These are phyloP conservation scores for Nephrotoma flavescens DNA, from an alignment of 2,888 invertebrate genomes.

Conservation along the genomic window DNA sequence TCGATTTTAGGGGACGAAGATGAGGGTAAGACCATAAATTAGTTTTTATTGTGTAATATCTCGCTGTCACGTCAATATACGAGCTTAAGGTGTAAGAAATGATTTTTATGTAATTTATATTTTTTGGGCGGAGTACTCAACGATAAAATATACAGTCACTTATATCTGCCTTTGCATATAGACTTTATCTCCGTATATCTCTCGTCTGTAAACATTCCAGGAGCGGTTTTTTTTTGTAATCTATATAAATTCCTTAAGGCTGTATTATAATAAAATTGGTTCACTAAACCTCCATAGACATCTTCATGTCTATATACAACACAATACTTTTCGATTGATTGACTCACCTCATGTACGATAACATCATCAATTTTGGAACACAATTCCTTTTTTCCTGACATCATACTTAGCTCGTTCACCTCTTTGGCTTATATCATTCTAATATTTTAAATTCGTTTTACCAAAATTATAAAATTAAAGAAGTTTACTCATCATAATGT, in stretches of 20 bases:
- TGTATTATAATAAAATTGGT: neutral
- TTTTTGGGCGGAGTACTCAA: neutral
- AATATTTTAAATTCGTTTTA: neutral
- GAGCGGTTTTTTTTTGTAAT: neutral
- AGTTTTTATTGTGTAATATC: neutral
- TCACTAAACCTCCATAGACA: neutral
- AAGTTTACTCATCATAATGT: neutral
- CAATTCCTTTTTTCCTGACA: neutral
- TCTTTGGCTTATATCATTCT: neutral
- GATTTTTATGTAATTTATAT: neutral
- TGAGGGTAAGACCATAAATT: neutral
- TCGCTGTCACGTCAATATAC: neutral
- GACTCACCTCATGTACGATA: neutral
- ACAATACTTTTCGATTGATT: neutral
- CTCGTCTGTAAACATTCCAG: neutral
- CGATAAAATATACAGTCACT: neutral
- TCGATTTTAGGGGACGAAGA: neutral
- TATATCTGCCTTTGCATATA: neutral
- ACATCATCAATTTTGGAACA: neutral
- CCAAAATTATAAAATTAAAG: neutral
- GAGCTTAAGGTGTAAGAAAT: neutral
- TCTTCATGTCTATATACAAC: neutral
- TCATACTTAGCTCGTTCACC: neutral
- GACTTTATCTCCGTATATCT: no score
- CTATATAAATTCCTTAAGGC: neutral